These are phyloP conservation scores for Protula sp. DNA, from an alignment of 2,888 invertebrate species.

Conservation along the genomic window DNA sequence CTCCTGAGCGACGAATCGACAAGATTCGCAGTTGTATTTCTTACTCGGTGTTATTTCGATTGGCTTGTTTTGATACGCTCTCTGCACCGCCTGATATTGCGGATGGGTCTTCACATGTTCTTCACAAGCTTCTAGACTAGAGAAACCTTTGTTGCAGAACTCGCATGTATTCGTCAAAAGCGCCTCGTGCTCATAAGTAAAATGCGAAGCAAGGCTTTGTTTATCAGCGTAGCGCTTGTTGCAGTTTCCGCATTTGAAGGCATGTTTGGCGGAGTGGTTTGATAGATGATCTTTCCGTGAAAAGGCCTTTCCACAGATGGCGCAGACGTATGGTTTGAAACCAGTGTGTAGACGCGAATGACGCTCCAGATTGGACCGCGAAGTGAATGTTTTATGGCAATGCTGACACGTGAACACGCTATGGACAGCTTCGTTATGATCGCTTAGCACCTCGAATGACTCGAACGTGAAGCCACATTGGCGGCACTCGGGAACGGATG, in stretches of 20 bases:
- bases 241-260: conserved; percentile 24
- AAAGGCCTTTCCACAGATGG: conserved; percentile 23
- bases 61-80: neutral
- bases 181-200: conserved; percentile 17
- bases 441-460: conserved; percentile 15
- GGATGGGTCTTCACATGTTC: conserved; percentile 26
- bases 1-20: conserved; percentile 15
- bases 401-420: conserved; percentile 22
- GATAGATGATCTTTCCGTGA: conserved; percentile 25
- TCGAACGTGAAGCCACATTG: conserved; percentile 16
- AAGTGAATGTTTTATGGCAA: conserved; percentile 27
- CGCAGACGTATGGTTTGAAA: conserved; percentile 23
- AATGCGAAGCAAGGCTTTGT: conserved; percentile 15
- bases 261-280: conserved; percentile 25
- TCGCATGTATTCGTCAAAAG: conserved; percentile 17
- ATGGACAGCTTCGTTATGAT: conserved; percentile 24
- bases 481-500: conserved; percentile 19
- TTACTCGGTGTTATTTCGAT: neutral
- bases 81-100: conserved; percentile 9
- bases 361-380: conserved; percentile 25
- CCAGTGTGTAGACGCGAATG: conserved; percentile 27
- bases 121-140: conserved; percentile 13
- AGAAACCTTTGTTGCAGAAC: conserved; percentile 25
- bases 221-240: conserved; percentile 21
- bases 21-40: conserved; percentile 12